Evolutionary conservation across 1,140 invertebrate species (phyloP).

Genomic region (Protaetia brevitarsis): DNA sequence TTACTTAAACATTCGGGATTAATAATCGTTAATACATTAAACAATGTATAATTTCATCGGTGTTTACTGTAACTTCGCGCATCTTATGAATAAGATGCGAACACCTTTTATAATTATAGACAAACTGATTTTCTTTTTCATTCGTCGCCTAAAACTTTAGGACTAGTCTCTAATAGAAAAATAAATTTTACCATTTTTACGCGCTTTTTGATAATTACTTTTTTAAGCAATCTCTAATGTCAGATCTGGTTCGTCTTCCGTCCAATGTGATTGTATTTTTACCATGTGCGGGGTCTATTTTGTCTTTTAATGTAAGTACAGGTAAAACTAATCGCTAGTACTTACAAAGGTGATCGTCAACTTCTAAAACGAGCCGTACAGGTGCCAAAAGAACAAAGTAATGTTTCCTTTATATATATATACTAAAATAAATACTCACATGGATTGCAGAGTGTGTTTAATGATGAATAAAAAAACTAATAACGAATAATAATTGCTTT

Average conservation of each 20-base stretch:
- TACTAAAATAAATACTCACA: conserved; percentile 1
- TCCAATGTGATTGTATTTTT: conserved; percentile 3
- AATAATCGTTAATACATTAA: too few relatives aligned
- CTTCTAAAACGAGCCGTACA: neutral
- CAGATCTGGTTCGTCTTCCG: conserved; percentile 5
- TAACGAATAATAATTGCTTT: neutral
- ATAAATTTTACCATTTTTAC: too few relatives aligned
- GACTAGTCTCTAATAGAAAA: too few relatives aligned
- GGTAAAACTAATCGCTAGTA: neutral
- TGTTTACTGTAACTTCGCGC: too few relatives aligned
- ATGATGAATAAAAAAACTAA: neutral
- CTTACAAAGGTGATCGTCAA: neutral
- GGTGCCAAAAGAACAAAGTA: neutral
- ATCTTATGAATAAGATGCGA: too few relatives aligned
- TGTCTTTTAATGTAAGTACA: conserved; percentile 1
- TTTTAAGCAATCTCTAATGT: neutral
- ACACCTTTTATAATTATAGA: too few relatives aligned
- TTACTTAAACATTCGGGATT: too few relatives aligned
- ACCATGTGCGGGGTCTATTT: conserved; percentile 1
- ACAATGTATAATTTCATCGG: too few relatives aligned
- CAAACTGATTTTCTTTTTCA: too few relatives aligned
- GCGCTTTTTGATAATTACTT: too few relatives aligned
- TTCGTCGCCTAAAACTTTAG: too few relatives aligned
- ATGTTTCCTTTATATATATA: neutral
- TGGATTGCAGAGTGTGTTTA: neutral